A percentile compares a stretch with the other conserved stretches of the same genome.
phyloP scores from a whole-genome alignment of 2,888 invertebrate genomes.

The Lasioglossum marginatum region DNA sequence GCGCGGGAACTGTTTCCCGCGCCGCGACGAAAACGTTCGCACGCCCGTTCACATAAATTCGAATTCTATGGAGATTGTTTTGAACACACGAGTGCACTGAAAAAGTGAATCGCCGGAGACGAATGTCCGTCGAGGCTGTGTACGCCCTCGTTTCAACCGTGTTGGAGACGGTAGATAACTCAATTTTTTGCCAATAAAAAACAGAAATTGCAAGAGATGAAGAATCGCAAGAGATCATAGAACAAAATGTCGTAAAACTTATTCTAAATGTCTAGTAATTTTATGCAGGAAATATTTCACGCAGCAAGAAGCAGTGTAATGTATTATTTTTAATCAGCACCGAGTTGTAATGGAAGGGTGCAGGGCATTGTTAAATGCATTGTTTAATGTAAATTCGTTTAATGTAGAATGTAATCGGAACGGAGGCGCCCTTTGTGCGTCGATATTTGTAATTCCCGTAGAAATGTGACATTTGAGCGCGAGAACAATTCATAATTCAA shows the following conservation, averaged over 20 bases:
- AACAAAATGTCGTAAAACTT: too few relatives aligned
- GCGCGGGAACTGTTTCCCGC: neutral
- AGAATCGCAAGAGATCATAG: too few relatives aligned
- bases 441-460: slow-evolving; percentile 4
- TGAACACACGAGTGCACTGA: neutral
- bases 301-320: neutral
- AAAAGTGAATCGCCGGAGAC: neutral
- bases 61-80: slow-evolving; percentile 4
- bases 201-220: too few relatives aligned
- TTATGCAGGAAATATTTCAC: too few relatives aligned
- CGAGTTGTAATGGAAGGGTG: neutral
- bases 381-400: slow-evolving; percentile 1
- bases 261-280: too few relatives aligned
- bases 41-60: neutral
- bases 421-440: neutral
- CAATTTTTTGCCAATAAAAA: too few relatives aligned
- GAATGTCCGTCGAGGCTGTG: neutral
- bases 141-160: neutral
- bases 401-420: neutral
- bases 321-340: neutral
- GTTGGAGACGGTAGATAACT: neutral
- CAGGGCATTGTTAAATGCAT: neutral
- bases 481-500: slow-evolving; percentile 12
- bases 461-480: slow-evolving; percentile 16
- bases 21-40: neutral